Base-by-base conservation (phyloP, 2,888 invertebrate genomes). In the Conchocele bisecta region DNA sequence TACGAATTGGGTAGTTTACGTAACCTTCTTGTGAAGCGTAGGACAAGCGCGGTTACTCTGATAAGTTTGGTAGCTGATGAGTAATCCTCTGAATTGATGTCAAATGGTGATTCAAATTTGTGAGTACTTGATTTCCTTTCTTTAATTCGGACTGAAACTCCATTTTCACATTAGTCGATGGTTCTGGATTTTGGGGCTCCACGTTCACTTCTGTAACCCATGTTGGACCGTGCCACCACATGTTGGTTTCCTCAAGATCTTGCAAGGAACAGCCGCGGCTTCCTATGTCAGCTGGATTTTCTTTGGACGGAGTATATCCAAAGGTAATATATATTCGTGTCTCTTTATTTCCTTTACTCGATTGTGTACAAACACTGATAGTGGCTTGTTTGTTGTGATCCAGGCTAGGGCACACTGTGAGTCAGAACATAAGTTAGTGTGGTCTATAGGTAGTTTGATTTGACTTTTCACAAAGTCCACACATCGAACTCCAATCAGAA, bases 181-280 rank as follows among this genome's bases (percentile, higher is more conserved):
- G 11, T 11, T 11, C 11, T 13, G 11, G 37, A 13, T 11, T 35
- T 11, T 11, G 37, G 11, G 11, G 13, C 13, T 35, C 37, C 13
- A 11, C 37, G 7, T 42, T 6, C 7, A 20, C 15, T 26, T 51
- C 15, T 17, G 35, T 37, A 24, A 54, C 3, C 54, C 54, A 35
- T 15, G 17, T 7, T 29, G 54, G 54, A 9, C 54, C 54, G 26
- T 35, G 31, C 54, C 54, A 54, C 54, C 54, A 54, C 35, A 54
- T 11, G 22, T 26, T n/a, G 15, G 15, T 22, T 15, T 54, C 54
- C 17, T 15, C 20, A 5, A 33, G 17, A 11, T 35, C 15, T 6
- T 11, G 33, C 24, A 54, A n/a, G 13, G 29, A n/a, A 31, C 37
- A 33, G 3, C 54, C 54, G n/a, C 54, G 29, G 3, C 31, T 33